These are phyloP conservation scores for Ctenodactylus gundi DNA, from an alignment of 2,113 vertebrate genomes.

Conservation along the genomic window DNA sequence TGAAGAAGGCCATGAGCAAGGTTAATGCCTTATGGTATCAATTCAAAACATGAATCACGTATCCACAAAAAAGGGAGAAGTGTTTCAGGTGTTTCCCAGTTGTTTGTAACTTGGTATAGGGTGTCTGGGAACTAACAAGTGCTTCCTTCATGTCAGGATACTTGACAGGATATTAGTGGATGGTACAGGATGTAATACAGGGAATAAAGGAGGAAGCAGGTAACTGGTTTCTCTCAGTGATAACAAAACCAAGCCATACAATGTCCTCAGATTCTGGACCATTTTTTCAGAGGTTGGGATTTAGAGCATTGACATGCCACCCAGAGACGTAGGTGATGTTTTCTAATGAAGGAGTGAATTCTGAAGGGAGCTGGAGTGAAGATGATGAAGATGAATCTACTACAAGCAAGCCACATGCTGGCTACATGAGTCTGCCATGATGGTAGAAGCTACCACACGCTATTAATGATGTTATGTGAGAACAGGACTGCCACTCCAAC, in stretches of 20 bases:
- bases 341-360: not conserved
- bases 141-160: not conserved
- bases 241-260: not conserved
- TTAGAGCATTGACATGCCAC: not conserved
- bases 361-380: not conserved
- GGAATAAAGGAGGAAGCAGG: not conserved
- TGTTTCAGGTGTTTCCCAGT: not conserved
- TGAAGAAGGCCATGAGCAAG: not conserved
- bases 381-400: not conserved
- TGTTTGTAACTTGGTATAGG: not conserved
- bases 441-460: not conserved
- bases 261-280: too few relatives aligned
- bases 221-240: not conserved
- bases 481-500: not conserved
- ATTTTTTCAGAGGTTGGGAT: accelerated
- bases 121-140: not conserved
- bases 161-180: not conserved
- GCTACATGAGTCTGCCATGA: not conserved
- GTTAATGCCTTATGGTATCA: not conserved
- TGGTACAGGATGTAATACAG: not conserved
- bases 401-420: not conserved
- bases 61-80: not conserved
- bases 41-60: not conserved
- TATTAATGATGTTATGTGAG: not conserved
- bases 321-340: not conserved